Base-by-base conservation (phyloP, 2,888 invertebrate genomes). In the Myopa testacea region DNA sequence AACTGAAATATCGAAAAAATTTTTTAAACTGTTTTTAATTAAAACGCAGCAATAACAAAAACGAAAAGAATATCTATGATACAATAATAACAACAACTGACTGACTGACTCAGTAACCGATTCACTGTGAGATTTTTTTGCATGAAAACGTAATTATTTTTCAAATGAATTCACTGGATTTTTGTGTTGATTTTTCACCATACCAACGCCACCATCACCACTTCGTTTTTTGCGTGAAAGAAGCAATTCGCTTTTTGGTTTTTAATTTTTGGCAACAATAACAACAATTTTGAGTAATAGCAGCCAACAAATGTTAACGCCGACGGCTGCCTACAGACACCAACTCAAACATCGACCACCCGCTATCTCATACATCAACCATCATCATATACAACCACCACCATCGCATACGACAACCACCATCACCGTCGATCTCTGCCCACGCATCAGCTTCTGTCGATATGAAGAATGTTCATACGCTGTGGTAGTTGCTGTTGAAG, bases 61-160 rank as follows among this genome's bases (percentile, higher is more conserved):
- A 38, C 71, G 38, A 38, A 58, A 71, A 71, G 38, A 40, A 40
- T 16, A n/a, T 26, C 26, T 26, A 26, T 26, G 26, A 26, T 26
- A 50, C 16, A 69, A n/a, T 3, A 67, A 67, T n/a, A 58, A 10
- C 70, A 65, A 63, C 34, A 65, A 26, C 62, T 19, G 60, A 19
- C 16, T 34, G 40, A 45, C 62, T 19, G 60, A 19, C 16, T 34
- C 14, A 37, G 34, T 37, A n/a, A 45, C 45, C 45, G 45, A 45
- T 45, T 45, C 45, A 45, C 68, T 19, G 19, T 45, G 68, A 69
- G 68, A 40, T 69, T 69, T 45, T 19, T 19, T 45, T 6, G n/a
- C 26, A 45, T 34, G 75, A 40, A 26, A 75, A 75, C 60, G 75
- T 68, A 75, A 75, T 75, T 75, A 75, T 60, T 75, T 75, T 75